Conservation (phyloP, 2,113 vertebrate species). For the Chamaetylas fuelleborni region DNA sequence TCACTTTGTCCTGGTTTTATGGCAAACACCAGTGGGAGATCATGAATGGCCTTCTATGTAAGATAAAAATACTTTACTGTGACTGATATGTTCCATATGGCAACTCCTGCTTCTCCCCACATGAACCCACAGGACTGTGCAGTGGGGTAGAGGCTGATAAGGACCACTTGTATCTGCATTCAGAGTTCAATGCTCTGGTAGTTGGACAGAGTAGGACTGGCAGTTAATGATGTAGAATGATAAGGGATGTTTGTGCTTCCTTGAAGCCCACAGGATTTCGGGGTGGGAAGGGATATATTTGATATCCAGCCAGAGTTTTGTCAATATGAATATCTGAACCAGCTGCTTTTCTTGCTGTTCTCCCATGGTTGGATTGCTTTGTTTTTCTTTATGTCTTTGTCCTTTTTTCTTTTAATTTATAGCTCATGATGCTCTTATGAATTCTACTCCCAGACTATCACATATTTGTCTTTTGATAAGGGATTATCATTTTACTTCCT, state of each 20-base stretch:
- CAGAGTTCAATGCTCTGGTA: background rate
- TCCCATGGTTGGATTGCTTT: background rate
- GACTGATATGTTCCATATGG: slow-evolving; percentile 39
- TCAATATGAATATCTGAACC: slow-evolving; percentile 50
- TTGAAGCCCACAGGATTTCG: background rate
- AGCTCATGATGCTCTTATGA: background rate
- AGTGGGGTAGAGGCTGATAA: background rate
- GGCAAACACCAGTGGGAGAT: background rate
- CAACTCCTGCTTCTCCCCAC: background rate
- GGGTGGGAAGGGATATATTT: slow-evolving; percentile 41
- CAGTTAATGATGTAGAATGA: background rate
- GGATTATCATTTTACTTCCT: background rate
- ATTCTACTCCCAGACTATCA: background rate
- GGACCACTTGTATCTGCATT: background rate
- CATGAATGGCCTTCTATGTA: background rate
- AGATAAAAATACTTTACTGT: background rate
- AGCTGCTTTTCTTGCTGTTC: slow-evolving; percentile 50
- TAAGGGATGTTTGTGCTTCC: slow-evolving; percentile 22
- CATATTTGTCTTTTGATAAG: background rate
- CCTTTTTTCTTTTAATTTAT: background rate
- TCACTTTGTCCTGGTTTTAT: background rate
- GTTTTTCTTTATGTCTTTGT: background rate
- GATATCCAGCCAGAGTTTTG: slow-evolving; percentile 43
- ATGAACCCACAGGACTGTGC: background rate
- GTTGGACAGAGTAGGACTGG: background rate